Conservation (phyloP, 1,140 invertebrate genomes). For the Hyles euphorbiae region DNA sequence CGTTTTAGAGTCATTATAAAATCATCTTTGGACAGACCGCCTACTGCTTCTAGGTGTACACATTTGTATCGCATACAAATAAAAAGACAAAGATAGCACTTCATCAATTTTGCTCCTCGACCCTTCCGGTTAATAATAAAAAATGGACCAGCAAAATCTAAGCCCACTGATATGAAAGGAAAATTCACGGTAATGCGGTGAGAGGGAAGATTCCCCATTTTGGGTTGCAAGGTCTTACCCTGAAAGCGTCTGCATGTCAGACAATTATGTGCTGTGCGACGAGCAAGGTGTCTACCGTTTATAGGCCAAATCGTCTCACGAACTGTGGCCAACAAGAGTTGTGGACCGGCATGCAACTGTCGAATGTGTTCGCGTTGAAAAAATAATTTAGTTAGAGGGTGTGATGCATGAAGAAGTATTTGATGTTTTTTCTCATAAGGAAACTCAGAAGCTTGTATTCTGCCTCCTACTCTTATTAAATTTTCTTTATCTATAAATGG, state of each 20-base stretch:
- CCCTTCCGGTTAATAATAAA: conserved; percentile 19
- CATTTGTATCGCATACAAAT: no score
- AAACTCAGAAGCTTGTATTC: conserved; percentile 14
- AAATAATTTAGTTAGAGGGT: conserved; percentile 16
- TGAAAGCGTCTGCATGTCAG: conserved; percentile 7
- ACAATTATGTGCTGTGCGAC: conserved; percentile 7
- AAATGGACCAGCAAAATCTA: conserved; percentile 49
- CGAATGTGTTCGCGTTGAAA: conserved; percentile 8
- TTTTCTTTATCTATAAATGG: conserved; percentile 18
- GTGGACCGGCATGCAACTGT: conserved; percentile 14
- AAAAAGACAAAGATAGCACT: no score
- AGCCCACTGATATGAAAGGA: conserved; percentile 19
- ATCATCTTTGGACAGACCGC: conserved; percentile 3
- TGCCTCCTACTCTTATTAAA: conserved; percentile 18
- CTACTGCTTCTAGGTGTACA: no score
- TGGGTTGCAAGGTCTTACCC: conserved; percentile 3
- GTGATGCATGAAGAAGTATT: conserved; percentile 9
- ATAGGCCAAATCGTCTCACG: conserved; percentile 11
- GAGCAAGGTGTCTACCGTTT: conserved; percentile 11
- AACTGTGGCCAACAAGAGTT: conserved; percentile 8
- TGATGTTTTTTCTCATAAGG: conserved; percentile 22
- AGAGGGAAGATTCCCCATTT: conserved; percentile 12
- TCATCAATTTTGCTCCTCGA: no score
- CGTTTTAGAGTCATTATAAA: conserved; percentile 13
- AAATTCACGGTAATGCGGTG: conserved; percentile 29